A percentile compares a stretch with the other conserved stretches of the same genome.
Evolutionary conservation across 2,113 vertebrate species (phyloP).

Genomic region (Plecturocebus donacophilus): DNA sequence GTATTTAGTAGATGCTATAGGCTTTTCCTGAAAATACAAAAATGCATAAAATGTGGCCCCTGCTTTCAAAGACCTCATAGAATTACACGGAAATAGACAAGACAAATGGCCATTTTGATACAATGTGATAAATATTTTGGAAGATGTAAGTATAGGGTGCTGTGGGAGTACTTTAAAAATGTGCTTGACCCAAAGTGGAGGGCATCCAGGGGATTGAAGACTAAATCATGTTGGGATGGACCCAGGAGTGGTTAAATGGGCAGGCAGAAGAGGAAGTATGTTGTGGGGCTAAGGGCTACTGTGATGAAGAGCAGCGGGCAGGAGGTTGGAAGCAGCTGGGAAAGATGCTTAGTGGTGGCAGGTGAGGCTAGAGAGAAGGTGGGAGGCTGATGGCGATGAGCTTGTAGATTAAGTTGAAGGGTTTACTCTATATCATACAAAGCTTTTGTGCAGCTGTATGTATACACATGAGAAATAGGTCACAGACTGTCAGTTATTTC

Average conservation of each 20-base stretch:
- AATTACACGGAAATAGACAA: neutral
- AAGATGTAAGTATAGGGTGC: neutral
- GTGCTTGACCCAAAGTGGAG: neutral
- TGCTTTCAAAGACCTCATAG: neutral
- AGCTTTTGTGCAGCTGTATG: rapidly evolving
- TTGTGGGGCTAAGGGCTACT: neutral
- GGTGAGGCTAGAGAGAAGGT: neutral
- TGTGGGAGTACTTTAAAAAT: neutral
- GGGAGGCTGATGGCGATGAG: rapidly evolving
- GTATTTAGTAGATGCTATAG: neutral
- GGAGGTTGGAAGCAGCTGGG: neutral
- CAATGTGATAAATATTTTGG: neutral
- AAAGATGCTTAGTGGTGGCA: neutral
- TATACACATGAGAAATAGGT: neutral
- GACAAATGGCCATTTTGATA: neutral
- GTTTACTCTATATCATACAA: neutral
- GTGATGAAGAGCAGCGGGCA: rapidly evolving
- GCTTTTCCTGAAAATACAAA: neutral
- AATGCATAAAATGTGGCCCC: neutral
- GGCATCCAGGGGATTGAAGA: neutral
- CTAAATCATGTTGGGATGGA: rapidly evolving
- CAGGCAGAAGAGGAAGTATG: neutral
- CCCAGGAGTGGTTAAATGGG: neutral
- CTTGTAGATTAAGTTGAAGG: neutral
- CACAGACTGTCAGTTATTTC: neutral